Evolutionary conservation across 2,888 invertebrate genomes (phyloP).

Genomic region (Serripes groenlandicus): DNA sequence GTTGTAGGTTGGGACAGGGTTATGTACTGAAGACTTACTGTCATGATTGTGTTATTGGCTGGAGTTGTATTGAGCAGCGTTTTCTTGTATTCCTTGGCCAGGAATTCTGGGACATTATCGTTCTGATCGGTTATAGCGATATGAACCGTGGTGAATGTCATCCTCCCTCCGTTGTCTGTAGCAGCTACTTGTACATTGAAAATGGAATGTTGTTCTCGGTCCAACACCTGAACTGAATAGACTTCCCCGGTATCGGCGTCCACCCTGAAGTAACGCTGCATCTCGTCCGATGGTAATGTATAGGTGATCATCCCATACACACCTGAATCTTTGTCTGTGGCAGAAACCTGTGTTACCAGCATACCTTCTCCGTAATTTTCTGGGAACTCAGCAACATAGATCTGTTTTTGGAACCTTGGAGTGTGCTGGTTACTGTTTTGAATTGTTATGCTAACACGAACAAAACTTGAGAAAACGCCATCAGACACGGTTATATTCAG

Average conservation of each 20-base stretch:
- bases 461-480: constrained; percentile 96
- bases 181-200: constrained; percentile 85
- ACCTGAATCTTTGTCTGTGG: constrained; percentile 92
- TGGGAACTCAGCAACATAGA: constrained; percentile 92
- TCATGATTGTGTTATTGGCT: constrained; percentile 78
- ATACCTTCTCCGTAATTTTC: constrained; percentile 94
- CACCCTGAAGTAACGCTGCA: constrained; percentile 85
- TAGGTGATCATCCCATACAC: constrained; percentile 90
- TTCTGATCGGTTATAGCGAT: constrained; percentile 84
- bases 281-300: constrained; percentile 84
- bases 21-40: constrained; percentile 73
- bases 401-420: constrained; percentile 92
- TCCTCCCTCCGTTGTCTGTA: constrained; percentile 86
- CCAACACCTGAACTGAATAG: constrained; percentile 90
- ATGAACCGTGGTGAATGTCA: constrained; percentile 79
- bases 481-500: constrained; percentile 98
- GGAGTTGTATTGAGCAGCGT: constrained; percentile 81
- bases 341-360: constrained; percentile 92
- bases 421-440: constrained; percentile 90
- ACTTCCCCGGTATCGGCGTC: constrained; percentile 86
- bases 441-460: constrained; percentile 87
- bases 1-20: not conserved
- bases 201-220: constrained; percentile 90
- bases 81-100: constrained; percentile 83
- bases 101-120: constrained; percentile 85